These are phyloP conservation scores for Acleris emargana DNA, from an alignment of 2,888 invertebrate species.

Conservation along the genomic window DNA sequence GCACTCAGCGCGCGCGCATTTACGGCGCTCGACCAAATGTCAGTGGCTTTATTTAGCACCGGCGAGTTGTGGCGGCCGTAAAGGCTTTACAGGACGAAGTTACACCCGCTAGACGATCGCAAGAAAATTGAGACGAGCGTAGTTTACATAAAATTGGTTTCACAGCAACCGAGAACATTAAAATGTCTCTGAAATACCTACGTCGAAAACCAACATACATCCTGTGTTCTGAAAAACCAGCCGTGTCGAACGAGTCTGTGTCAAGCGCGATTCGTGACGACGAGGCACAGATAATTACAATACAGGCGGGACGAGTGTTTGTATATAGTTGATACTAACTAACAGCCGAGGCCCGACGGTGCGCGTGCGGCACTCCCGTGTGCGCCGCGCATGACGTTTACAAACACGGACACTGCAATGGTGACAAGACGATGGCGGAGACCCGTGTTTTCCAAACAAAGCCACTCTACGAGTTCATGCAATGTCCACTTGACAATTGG, in stretches of 20 bases:
- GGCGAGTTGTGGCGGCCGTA: neutral
- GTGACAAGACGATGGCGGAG: neutral
- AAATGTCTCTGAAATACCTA: neutral
- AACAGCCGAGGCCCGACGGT: too few species aligned
- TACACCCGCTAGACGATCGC: neutral
- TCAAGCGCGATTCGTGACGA: neutral
- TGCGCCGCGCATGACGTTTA: neutral
- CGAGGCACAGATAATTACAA: too few species aligned
- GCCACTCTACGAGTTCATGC: neutral
- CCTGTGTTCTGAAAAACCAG: neutral
- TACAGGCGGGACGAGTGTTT: too few species aligned
- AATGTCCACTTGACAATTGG: neutral
- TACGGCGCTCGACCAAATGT: neutral
- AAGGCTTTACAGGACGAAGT: neutral
- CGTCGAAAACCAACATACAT: neutral
- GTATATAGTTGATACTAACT: too few species aligned
- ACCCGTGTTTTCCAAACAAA: constrained; percentile 13
- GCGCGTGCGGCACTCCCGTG: too few species aligned
- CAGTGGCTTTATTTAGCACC: neutral
- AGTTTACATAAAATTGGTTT: too few species aligned
- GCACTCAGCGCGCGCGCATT: constrained; percentile 10
- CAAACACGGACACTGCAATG: neutral
- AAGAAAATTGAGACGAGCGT: neutral
- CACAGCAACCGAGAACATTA: too few species aligned
- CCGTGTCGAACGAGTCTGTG: neutral